These are phyloP conservation scores for Daubentonia madagascariensis DNA, from an alignment of 2,113 vertebrate species.

Conservation along the genomic window DNA sequence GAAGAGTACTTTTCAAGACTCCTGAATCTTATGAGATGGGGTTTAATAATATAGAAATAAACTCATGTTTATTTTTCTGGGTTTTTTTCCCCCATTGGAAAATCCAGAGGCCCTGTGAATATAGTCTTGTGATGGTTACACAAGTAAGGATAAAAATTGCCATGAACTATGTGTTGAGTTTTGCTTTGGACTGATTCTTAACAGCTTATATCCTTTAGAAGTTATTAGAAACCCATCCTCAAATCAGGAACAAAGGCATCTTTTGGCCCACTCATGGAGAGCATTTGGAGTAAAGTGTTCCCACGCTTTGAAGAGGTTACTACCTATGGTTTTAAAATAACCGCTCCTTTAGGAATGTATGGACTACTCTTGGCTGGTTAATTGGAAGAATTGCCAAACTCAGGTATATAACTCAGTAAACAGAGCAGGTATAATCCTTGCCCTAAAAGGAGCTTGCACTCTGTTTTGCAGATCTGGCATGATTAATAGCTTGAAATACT, in stretches of 20 bases:
- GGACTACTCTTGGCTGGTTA: neutral
- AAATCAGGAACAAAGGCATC: neutral
- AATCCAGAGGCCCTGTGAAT: neutral
- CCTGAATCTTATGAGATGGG: neutral
- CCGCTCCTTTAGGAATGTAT: neutral
- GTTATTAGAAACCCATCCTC: neutral
- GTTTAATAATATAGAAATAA: neutral
- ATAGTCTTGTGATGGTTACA: neutral
- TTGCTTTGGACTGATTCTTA: slow-evolving; percentile 1
- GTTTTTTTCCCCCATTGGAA: neutral
- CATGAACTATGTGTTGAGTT: neutral
- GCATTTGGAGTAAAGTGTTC: neutral
- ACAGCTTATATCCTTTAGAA: neutral
- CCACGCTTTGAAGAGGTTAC: neutral
- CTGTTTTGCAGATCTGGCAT: neutral
- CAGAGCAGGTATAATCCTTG: neutral
- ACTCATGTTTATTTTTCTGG: neutral
- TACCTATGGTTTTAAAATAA: neutral
- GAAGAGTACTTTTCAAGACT: neutral
- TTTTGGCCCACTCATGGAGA: neutral
- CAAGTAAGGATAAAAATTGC: neutral
- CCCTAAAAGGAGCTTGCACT: neutral
- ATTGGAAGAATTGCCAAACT: neutral
- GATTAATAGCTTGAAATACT: neutral
- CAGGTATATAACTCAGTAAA: neutral